phyloP scores from a whole-genome alignment of 2,113 vertebrate genomes.

The Sander lucioperca region DNA sequence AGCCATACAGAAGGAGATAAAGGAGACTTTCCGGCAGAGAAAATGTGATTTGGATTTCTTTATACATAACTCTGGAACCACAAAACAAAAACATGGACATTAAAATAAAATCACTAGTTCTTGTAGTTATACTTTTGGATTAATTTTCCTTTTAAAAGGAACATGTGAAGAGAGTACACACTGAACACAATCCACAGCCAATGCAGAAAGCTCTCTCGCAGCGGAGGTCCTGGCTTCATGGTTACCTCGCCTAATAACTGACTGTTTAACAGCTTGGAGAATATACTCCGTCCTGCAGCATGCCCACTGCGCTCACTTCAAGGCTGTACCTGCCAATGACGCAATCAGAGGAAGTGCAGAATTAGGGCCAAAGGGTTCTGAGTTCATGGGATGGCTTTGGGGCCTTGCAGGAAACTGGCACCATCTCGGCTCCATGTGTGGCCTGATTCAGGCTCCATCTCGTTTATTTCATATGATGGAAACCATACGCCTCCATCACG shows the following conservation, averaged over 20 bases:
- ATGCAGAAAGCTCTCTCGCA: not conserved
- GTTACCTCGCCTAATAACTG: constrained; percentile 25
- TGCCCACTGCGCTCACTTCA: constrained; percentile 32
- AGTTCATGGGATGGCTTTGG: constrained; percentile 63
- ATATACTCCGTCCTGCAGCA: constrained; percentile 8
- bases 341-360: constrained; percentile 57
- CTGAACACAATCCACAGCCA: not conserved
- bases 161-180: not conserved
- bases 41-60: not conserved
- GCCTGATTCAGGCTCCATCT: constrained; percentile 64
- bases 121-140: not conserved
- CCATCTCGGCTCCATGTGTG: constrained; percentile 69
- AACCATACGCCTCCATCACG: constrained; percentile 71
- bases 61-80: not conserved
- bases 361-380: constrained; percentile 45
- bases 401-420: constrained; percentile 64
- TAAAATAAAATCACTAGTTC: not conserved
- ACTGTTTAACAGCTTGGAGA: constrained; percentile 43
- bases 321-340: constrained; percentile 67
- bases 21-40: not conserved
- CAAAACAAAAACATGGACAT: not conserved
- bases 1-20: not conserved
- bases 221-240: constrained; percentile 48
- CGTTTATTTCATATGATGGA: constrained; percentile 74
- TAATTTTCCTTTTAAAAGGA: not conserved